A percentile compares a stretch with the other conserved stretches of the same genome.
Evolutionary conservation across 2,888 invertebrate genomes (phyloP).

Genomic region (Neelides folsomi): DNA sequence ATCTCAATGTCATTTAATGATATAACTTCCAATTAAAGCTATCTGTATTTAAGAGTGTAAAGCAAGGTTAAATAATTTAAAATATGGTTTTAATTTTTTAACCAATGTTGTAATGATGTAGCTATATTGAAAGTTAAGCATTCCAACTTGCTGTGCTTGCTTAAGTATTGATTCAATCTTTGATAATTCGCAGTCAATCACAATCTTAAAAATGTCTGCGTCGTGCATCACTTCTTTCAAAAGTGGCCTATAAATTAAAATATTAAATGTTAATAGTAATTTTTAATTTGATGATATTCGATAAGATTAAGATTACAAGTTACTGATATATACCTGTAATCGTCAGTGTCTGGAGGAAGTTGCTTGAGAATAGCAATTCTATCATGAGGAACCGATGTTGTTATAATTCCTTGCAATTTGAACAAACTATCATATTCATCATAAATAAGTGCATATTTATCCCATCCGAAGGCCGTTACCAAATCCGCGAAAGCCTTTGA

Average conservation of each 20-base stretch:
- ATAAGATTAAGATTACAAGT: background rate
- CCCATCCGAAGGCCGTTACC: slow-evolving; percentile 81
- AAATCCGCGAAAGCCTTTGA: slow-evolving; percentile 75
- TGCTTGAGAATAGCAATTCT: slow-evolving; percentile 58
- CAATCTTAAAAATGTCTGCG: slow-evolving; percentile 64
- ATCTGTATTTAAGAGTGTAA: too few species aligned
- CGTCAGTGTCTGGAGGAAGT: slow-evolving; percentile 64
- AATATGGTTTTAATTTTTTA: slow-evolving; percentile 39
- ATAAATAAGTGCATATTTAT: slow-evolving; percentile 85
- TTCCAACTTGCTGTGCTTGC: slow-evolving; percentile 87
- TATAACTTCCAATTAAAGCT: too few species aligned
- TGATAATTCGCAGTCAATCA: slow-evolving; percentile 75
- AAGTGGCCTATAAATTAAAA: slow-evolving; percentile 56
- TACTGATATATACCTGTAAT: slow-evolving; percentile 53
- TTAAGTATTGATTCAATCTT: slow-evolving; percentile 72
- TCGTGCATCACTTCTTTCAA: slow-evolving; percentile 52
- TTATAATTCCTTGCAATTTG: slow-evolving; percentile 69
- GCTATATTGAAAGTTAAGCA: slow-evolving; percentile 92
- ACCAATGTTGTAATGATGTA: slow-evolving; percentile 83
- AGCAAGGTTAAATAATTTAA: too few species aligned
- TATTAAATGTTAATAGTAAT: background rate
- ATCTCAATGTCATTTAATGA: too few species aligned
- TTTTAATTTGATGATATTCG: background rate
- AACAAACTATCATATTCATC: slow-evolving; percentile 87
- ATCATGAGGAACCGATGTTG: slow-evolving; percentile 73